Evolutionary conservation across 2,888 invertebrate species (phyloP).

Genomic region (Desoria tigrina): DNA sequence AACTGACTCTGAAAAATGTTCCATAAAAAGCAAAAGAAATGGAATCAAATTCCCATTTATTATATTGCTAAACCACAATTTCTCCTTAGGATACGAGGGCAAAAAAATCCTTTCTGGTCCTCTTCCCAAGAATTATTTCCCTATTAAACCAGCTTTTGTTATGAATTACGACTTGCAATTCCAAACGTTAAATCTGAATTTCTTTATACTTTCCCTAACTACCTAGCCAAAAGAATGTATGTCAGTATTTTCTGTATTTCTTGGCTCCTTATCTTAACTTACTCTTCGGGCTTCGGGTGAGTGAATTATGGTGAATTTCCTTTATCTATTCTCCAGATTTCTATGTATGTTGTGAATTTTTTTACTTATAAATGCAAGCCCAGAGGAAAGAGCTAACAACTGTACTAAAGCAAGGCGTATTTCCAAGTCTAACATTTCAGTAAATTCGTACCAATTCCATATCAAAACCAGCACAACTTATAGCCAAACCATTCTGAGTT

Average conservation of each 20-base stretch:
- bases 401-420: too few relatives aligned
- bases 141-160: constrained; percentile 1
- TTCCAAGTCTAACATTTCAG: too few relatives aligned
- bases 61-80: too few relatives aligned
- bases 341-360: background rate
- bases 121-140: background rate
- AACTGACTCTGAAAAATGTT: too few relatives aligned
- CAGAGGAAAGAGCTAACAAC: background rate
- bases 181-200: background rate
- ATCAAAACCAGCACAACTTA: too few relatives aligned
- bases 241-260: background rate
- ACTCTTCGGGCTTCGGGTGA: background rate
- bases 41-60: too few relatives aligned
- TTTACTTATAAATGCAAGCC: constrained; percentile 5
- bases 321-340: background rate
- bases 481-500: too few relatives aligned
- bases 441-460: too few relatives aligned
- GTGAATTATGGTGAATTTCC: constrained; percentile 24
- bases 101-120: too few relatives aligned
- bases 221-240: background rate
- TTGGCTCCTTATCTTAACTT: background rate
- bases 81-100: too few relatives aligned
- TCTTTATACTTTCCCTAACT: background rate
- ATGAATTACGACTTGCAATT: constrained; percentile 2
- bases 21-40: too few relatives aligned